Conservation (phyloP, 2,888 invertebrate genomes). For the Pomacea canaliculata region DNA sequence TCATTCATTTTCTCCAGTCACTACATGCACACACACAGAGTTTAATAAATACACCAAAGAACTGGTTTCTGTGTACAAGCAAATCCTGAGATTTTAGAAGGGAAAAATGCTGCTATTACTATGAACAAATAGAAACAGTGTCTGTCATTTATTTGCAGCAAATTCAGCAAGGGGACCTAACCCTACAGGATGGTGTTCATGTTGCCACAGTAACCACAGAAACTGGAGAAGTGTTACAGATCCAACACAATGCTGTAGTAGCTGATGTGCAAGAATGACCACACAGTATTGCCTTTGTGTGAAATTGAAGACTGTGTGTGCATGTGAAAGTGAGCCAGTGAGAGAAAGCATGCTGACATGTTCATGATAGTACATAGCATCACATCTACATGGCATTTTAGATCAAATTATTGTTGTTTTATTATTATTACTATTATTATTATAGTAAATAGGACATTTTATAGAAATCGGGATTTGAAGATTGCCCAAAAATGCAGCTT, state of each 20-base stretch:
- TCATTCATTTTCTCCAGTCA: background rate
- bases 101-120: too few species aligned
- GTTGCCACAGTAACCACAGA: slow-evolving; percentile 53
- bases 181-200: slow-evolving; percentile 39
- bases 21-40: background rate
- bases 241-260: slow-evolving; percentile 43
- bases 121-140: too few species aligned
- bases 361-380: background rate
- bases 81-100: too few species aligned
- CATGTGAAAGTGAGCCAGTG: background rate
- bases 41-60: background rate
- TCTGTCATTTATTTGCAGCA: slow-evolving; percentile 25
- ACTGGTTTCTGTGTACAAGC: background rate
- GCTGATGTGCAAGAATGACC: slow-evolving; percentile 22
- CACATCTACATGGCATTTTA: too few species aligned
- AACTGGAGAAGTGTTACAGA: slow-evolving; percentile 52
- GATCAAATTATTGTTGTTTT: too few species aligned
- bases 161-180: slow-evolving; percentile 40
- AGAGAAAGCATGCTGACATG: background rate
- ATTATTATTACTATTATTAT: too few species aligned
- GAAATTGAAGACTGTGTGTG: background rate
- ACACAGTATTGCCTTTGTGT: background rate
- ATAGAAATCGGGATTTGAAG: too few species aligned
- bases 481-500: too few species aligned
- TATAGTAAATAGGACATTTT: too few species aligned